Conservation (phyloP, 2,113 vertebrate species). For the Apistogramma diplotaenia region DNA sequence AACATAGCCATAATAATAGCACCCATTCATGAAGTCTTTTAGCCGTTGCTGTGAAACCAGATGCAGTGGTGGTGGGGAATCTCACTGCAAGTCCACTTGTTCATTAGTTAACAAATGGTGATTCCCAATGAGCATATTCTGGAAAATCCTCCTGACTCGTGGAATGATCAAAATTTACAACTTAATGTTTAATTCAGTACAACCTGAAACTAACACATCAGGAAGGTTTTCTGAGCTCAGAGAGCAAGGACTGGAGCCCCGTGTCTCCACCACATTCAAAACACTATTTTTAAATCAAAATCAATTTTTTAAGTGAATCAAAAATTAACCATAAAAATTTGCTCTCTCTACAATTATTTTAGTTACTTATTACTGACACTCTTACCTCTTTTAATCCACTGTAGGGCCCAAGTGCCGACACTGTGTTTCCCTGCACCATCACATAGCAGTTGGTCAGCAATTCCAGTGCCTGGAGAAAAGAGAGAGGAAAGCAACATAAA, state of each 20-base stretch:
- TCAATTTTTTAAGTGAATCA: too few species aligned
- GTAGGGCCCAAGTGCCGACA: conserved; percentile 90
- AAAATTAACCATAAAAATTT: too few species aligned
- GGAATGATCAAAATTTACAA: not conserved
- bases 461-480: conserved; percentile 84
- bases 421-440: conserved; percentile 98
- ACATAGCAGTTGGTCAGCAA: conserved; percentile 94
- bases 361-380: not conserved
- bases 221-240: too few species aligned
- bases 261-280: too few species aligned
- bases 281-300: too few species aligned
- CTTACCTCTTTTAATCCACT: conserved; percentile 92
- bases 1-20: not conserved
- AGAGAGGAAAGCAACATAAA: not conserved
- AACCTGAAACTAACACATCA: too few species aligned
- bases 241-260: too few species aligned
- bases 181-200: too few species aligned
- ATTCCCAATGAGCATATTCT: too few species aligned
- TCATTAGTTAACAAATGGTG: not conserved
- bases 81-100: too few species aligned
- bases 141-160: not conserved
- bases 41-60: not conserved
- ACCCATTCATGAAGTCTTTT: not conserved
- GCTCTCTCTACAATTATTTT: too few species aligned
- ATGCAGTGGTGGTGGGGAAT: not conserved